A percentile compares a stretch with the other conserved stretches of the same genome.
phyloP scores from a whole-genome alignment of 2,797 vertebrate genomes.

The Eleutherodactylus coqui region DNA sequence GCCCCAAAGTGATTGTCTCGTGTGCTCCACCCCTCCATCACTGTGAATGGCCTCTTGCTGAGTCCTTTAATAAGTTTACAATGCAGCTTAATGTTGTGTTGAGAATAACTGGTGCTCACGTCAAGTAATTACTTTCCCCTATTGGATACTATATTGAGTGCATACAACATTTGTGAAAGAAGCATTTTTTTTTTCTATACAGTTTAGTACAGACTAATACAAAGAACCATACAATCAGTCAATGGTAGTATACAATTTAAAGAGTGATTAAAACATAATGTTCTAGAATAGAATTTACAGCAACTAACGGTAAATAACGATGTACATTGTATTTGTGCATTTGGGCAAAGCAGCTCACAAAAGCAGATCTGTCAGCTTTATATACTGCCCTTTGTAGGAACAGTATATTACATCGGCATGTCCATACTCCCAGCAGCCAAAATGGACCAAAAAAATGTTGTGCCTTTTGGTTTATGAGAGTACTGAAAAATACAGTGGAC shows the following conservation, averaged over 20 bases:
- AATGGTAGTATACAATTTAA: not conserved
- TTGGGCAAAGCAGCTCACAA: not conserved
- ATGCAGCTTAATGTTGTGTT: slow-evolving; percentile 10
- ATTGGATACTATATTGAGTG: slow-evolving; percentile 13
- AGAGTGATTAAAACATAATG: not conserved
- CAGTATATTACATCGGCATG: no score
- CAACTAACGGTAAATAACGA: not conserved
- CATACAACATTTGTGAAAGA: not conserved
- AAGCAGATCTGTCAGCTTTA: no score
- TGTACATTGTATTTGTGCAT: not conserved
- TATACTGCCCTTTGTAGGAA: no score
- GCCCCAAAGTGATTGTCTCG: slow-evolving; percentile 20
- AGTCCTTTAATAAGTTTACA: slow-evolving; percentile 37
- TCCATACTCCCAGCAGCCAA: no score
- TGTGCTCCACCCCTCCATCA: slow-evolving; percentile 10
- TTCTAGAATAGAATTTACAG: not conserved
- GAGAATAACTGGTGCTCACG: not conserved
- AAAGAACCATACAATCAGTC: not conserved
- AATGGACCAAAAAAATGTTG: no score
- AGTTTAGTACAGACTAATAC: not conserved
- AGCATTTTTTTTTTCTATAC: slow-evolving; percentile 1
- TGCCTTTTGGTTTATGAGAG: no score
- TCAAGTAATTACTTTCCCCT: slow-evolving; percentile 24
- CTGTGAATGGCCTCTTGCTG: slow-evolving; percentile 39
- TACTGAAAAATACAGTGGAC: no score